Evolutionary conservation across 2,797 vertebrate genomes (phyloP).

Genomic region (Tolypeutes matacus): DNA sequence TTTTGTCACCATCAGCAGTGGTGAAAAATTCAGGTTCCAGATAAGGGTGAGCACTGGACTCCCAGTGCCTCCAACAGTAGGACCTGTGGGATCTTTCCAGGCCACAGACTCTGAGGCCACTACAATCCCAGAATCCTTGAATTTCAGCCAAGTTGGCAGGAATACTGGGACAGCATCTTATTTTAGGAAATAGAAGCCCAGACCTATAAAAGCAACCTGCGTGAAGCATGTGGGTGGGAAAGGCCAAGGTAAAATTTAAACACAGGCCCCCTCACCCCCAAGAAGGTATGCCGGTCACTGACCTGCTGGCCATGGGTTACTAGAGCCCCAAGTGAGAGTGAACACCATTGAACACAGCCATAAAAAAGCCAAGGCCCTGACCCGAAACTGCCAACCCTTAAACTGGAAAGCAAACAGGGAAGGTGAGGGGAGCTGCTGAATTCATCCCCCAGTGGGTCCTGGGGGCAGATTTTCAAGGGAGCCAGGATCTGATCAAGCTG

Average conservation of each 20-base stretch:
- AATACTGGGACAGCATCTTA: neutral
- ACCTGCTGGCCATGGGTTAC: neutral
- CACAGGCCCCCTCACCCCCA: neutral
- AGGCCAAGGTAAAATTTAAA: neutral
- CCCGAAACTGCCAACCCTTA: neutral
- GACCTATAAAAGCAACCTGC: neutral
- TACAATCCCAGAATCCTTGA: neutral
- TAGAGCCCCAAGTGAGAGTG: neutral
- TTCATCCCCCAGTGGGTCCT: neutral
- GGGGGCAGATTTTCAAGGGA: neutral
- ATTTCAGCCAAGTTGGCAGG: neutral
- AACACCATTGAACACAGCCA: neutral
- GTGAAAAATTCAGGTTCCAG: neutral
- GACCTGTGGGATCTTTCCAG: neutral
- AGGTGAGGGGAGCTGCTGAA: accelerated
- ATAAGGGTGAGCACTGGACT: neutral
- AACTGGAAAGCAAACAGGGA: neutral
- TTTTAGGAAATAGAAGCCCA: neutral
- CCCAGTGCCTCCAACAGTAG: neutral
- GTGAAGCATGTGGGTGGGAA: neutral
- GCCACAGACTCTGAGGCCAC: neutral
- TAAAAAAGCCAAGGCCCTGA: neutral
- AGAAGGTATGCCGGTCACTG: neutral
- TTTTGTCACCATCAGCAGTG: neutral
- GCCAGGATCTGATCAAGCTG: neutral